A percentile compares a stretch with the other conserved stretches of the same genome.
Conservation (phyloP, 2,113 vertebrate genomes). For the Porphyrio hochstetteri region DNA sequence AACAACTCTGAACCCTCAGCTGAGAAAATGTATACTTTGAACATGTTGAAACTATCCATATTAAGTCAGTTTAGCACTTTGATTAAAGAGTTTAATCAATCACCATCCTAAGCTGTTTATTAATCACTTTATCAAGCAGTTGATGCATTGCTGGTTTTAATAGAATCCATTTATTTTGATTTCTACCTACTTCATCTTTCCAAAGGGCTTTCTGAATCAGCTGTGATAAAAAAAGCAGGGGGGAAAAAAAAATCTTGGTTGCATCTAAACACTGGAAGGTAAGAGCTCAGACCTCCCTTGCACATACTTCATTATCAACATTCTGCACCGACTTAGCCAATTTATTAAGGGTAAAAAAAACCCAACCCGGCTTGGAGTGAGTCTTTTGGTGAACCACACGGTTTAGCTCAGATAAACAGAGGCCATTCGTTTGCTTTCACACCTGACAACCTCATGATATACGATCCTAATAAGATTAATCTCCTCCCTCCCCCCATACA, state of each 20-base stretch:
- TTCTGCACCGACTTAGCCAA: constrained; percentile 85
- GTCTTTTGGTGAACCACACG: constrained; percentile 87
- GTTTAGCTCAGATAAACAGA: constrained; percentile 96
- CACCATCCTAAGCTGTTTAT: constrained; percentile 96
- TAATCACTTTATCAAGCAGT: constrained; percentile 99
- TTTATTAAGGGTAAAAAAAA: constrained; percentile 88
- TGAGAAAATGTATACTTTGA: constrained; percentile 80
- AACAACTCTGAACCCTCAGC: constrained; percentile 73
- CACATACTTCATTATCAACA: constrained; percentile 90
- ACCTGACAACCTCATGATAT: constrained; percentile 94
- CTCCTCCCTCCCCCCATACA: constrained; percentile 70
- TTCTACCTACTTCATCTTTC: constrained; percentile 97
- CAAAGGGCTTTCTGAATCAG: constrained; percentile 92
- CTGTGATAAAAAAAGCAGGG: constrained; percentile 85
- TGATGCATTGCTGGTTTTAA: constrained; percentile 99
- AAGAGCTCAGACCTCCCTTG: constrained; percentile 79
- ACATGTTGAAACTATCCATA: constrained; percentile 88
- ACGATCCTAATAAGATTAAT: constrained; percentile 96
- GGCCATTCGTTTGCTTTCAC: constrained; percentile 95
- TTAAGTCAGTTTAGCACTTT: constrained; percentile 92
- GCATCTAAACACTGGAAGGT: constrained; percentile 71
- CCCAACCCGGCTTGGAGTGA: constrained; percentile 75
- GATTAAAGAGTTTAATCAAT: constrained; percentile 99
- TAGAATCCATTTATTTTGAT: constrained; percentile 99
- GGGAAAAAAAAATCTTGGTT: neutral